Evolutionary conservation across 2,113 vertebrate species (phyloP).

Genomic region (Pluvianellus socialis): DNA sequence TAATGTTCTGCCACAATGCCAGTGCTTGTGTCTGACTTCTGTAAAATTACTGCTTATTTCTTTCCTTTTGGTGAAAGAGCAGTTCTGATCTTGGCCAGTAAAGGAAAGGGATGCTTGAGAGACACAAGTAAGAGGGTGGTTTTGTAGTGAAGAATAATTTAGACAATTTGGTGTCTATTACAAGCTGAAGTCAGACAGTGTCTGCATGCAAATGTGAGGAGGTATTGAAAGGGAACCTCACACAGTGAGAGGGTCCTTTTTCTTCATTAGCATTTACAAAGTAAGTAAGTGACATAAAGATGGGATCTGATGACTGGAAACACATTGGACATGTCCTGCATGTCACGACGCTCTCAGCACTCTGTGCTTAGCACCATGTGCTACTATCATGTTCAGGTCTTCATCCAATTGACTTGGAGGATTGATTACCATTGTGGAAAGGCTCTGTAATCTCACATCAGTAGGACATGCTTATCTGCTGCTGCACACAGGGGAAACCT

Average conservation of each 20-base stretch:
- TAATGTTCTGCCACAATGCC: fast-evolving
- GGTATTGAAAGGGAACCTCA: not conserved
- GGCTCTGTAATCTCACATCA: not conserved
- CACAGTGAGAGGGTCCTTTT: not conserved
- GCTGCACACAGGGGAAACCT: slow-evolving; percentile 4
- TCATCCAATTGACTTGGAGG: not conserved
- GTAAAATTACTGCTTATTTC: not conserved
- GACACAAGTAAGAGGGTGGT: not conserved
- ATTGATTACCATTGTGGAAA: not conserved
- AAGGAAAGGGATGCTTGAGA: not conserved
- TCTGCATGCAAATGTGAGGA: not conserved
- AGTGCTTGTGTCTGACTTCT: not conserved
- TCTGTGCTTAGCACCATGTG: not conserved
- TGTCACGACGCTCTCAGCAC: not conserved
- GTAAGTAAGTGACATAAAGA: not conserved
- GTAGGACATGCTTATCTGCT: not conserved
- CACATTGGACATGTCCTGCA: not conserved
- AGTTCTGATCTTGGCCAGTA: not conserved
- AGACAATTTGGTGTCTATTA: not conserved
- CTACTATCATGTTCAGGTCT: not conserved
- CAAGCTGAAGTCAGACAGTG: not conserved
- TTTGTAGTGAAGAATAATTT: not conserved
- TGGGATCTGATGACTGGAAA: not conserved
- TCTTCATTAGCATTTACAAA: not conserved
- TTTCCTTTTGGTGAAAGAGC: not conserved